Conservation (phyloP, 1,140 invertebrate species). For the Gonioctena quinquepunctata region DNA sequence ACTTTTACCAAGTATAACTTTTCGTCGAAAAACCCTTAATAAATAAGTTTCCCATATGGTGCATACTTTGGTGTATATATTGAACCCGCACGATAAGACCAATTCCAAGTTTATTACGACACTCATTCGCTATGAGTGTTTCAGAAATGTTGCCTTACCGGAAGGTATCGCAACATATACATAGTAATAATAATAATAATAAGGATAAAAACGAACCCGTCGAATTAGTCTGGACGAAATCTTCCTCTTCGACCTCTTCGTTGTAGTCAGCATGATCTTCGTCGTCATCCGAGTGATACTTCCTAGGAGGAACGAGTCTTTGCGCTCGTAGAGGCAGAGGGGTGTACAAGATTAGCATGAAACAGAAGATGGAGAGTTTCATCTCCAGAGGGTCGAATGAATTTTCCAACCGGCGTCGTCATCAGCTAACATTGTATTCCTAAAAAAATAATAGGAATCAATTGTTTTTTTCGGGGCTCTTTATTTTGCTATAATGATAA, state of each 20-base stretch:
- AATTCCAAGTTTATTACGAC: too few relatives aligned
- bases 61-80: too few relatives aligned
- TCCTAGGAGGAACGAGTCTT: constrained; percentile 38
- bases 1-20: too few relatives aligned
- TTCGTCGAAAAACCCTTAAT: too few relatives aligned
- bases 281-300: constrained; percentile 46
- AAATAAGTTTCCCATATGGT: too few relatives aligned
- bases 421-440: constrained; percentile 39
- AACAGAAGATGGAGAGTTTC: constrained; percentile 34
- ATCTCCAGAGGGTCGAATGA: constrained; percentile 39
- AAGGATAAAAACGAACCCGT: constrained; percentile 31
- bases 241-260: constrained; percentile 31
- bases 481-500: too few relatives aligned
- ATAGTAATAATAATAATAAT: too few relatives aligned
- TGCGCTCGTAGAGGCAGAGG: constrained; percentile 36
- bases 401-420: constrained; percentile 33
- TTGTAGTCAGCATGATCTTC: constrained; percentile 36
- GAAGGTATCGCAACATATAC: too few relatives aligned
- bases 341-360: constrained; percentile 40
- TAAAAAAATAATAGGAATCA: not conserved
- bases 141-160: too few relatives aligned
- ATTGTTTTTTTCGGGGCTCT: too few relatives aligned
- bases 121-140: too few relatives aligned
- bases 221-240: constrained; percentile 15
- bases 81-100: too few relatives aligned